Evolutionary conservation across 1,140 invertebrate species (phyloP).

Genomic region (Drosophila saltans): DNA sequence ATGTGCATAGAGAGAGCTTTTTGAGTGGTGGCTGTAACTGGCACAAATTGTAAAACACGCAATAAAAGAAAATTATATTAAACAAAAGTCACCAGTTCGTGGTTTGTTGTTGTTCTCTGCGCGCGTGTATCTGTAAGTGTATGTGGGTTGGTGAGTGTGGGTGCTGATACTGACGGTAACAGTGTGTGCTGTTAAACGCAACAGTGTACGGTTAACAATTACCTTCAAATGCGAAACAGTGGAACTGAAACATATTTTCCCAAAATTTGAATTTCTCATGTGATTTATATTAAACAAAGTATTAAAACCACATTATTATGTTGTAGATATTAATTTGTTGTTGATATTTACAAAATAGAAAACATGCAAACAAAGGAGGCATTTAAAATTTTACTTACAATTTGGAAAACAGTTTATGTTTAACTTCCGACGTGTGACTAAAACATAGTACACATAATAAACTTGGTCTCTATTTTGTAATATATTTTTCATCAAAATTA

Average conservation of each 20-base stretch:
- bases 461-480: no score
- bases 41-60: conserved; percentile 14
- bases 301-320: no score
- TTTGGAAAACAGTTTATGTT: no score
- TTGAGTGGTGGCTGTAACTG: conserved; percentile 3
- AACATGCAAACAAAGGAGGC: no score
- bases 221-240: not conserved
- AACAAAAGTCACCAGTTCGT: conserved; percentile 20
- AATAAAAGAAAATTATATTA: conserved; percentile 17
- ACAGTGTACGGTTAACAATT: not conserved
- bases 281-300: no score
- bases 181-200: conserved; percentile 17
- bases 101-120: conserved; percentile 21
- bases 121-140: conserved; percentile 2
- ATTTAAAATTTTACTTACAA: no score
- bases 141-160: not conserved
- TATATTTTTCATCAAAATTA: no score
- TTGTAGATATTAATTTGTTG: no score
- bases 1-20: conserved; percentile 3
- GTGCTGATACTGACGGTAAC: not conserved
- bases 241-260: not conserved
- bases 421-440: no score
- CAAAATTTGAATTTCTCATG: no score
- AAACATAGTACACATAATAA: no score
- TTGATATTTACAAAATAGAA: no score